phyloP scores from a whole-genome alignment of 2,888 invertebrate genomes.

The Coleophora deauratella region DNA sequence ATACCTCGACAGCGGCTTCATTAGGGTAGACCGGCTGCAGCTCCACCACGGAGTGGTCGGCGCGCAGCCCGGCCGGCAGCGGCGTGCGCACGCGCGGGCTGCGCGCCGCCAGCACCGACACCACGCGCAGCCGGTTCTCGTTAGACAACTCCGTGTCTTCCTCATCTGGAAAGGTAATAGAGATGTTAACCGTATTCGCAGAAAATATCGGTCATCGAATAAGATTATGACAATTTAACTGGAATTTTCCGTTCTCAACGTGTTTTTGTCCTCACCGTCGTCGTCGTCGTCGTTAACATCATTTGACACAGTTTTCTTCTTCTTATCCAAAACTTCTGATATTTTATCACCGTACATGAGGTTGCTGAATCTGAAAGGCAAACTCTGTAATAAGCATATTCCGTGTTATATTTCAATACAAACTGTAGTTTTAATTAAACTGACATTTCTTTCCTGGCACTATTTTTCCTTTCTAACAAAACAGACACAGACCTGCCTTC shows the following conservation, averaged over 20 bases:
- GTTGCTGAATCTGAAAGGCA: slow-evolving; percentile 72
- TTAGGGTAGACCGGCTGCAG: slow-evolving; percentile 41
- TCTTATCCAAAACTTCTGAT: slow-evolving; percentile 74
- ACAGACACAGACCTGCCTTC: too few species aligned
- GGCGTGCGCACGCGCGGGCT: slow-evolving; percentile 82
- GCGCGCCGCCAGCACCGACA: slow-evolving; percentile 83
- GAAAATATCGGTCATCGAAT: too few species aligned
- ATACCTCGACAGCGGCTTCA: slow-evolving; percentile 60
- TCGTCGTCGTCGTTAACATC: slow-evolving; percentile 58
- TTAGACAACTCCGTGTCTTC: slow-evolving; percentile 69
- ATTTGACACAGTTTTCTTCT: slow-evolving; percentile 49
- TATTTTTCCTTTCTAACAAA: too few species aligned
- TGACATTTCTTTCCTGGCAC: too few species aligned
- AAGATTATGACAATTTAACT: too few species aligned
- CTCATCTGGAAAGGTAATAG: slow-evolving; percentile 21
- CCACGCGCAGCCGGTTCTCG: slow-evolving; percentile 86
- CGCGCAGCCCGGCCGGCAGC: slow-evolving; percentile 73
- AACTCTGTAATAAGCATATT: slow-evolving; percentile 64
- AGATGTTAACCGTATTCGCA: neutral
- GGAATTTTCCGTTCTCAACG: too few species aligned
- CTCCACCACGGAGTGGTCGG: slow-evolving; percentile 55
- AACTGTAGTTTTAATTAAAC: too few species aligned
- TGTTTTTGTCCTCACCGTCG: slow-evolving; percentile 35
- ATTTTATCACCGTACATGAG: slow-evolving; percentile 83
- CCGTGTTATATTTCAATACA: too few species aligned